Evolutionary conservation across 1,140 invertebrate genomes (phyloP), one percentile per base, ranked within the genome.

Genomic region (Charaxes varanes): DNA sequence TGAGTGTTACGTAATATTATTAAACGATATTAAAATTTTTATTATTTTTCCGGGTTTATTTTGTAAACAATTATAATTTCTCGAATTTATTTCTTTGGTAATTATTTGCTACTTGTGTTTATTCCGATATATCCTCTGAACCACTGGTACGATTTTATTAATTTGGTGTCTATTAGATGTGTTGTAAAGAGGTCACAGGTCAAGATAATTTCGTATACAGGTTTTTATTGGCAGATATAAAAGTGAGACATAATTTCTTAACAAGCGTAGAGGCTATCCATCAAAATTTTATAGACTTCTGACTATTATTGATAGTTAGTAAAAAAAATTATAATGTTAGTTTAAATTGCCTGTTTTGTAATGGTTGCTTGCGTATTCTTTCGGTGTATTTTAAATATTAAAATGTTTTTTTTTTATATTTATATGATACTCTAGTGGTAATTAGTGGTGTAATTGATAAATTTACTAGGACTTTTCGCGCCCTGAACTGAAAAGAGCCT

Each of bases 1-100:
- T 77, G 57, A 77, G 72, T 77, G 52, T 41, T 22, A 8, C 32
- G 31, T 37, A 34, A 41, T 24, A n/a, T 23, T 24, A 8, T 30
- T 23, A 23, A 11, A 22, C 8, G 2, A n/a, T 3, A 7, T 22
- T 22, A 22, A n/a, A 3, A 3, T 7, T 3, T 3, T 2, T 26
- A 12, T 24, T 11, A 12, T 12, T 11, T 4, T 12, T 12, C 8
- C 2, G 0, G 7, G 13, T 12, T 26, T 12, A 11, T 26, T 11
- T n/a, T 3, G 6, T 7, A 23, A 23, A 6, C 10, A 2, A 8
- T 10, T 12, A 26, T 10, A 5, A 1, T 12, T 11, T 26, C 2
- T 7, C 2, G n/a, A 12, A 11, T 6, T 3, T 4, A 12, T 26
- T 2, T 26, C 10, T 10, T 8, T 10, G 13, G 11, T 24, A 19